These are phyloP conservation scores for Gorsachius goisagi DNA, from an alignment of 2,113 vertebrate species.

Conservation along the genomic window DNA sequence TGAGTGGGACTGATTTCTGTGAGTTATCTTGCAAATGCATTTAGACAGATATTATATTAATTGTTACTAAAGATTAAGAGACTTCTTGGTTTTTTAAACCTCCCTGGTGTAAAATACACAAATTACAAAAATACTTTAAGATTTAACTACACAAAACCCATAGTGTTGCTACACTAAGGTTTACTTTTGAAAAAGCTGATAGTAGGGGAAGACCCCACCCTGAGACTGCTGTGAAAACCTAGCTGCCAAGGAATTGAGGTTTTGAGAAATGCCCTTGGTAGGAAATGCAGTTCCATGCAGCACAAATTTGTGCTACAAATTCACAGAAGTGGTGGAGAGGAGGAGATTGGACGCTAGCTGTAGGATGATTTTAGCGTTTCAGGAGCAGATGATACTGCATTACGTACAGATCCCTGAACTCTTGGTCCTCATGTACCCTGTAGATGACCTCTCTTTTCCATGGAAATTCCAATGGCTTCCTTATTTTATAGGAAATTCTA, in stretches of 20 bases:
- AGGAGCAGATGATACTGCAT: neutral
- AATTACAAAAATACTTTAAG: neutral
- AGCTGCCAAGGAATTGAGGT: neutral
- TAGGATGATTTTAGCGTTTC: neutral
- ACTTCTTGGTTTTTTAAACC: neutral
- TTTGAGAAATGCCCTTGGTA: neutral
- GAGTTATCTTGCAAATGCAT: neutral
- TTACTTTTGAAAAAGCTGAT: neutral
- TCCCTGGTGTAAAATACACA: neutral
- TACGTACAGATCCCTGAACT: neutral
- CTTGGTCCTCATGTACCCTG: neutral
- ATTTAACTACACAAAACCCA: neutral
- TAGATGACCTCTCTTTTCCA: neutral
- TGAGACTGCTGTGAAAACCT: neutral
- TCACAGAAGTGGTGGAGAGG: neutral
- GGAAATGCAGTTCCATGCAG: neutral
- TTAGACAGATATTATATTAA: neutral
- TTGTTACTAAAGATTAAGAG: neutral
- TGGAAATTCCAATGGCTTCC: neutral
- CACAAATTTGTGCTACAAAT: neutral
- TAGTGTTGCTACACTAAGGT: neutral
- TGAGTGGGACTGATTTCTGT: neutral
- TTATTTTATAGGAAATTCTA: neutral
- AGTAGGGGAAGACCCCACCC: neutral
- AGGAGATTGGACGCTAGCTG: rapidly evolving